A percentile compares a stretch with the other conserved stretches of the same genome.
These are phyloP conservation scores for Ennomos quercinarius DNA, from an alignment of 2,888 invertebrate genomes.

Conservation along the genomic window DNA sequence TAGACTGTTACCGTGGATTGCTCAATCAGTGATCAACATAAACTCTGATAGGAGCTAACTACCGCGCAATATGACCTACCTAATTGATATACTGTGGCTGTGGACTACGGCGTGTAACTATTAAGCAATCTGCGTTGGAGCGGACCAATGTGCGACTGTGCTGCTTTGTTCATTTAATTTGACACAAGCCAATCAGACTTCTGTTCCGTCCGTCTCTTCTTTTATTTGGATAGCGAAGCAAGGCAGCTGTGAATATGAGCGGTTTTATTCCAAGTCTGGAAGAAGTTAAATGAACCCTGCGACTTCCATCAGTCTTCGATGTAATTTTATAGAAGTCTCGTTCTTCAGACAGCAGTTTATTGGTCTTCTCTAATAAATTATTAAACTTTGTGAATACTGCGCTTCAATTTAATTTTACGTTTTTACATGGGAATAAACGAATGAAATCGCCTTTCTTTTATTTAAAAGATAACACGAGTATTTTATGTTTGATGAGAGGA, in stretches of 20 bases:
- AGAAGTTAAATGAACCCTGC: conserved; percentile 15
- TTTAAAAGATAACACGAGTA: no score
- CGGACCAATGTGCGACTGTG: conserved; percentile 52
- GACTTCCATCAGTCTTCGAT: conserved; percentile 13
- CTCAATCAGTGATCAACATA: conserved; percentile 68
- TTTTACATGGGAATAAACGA: background rate
- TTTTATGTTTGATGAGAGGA: no score
- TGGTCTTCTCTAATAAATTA: conserved; percentile 16
- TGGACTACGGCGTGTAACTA: conserved; percentile 37
- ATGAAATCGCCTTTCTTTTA: background rate
- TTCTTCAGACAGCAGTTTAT: conserved; percentile 12
- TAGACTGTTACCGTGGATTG: conserved; percentile 48
- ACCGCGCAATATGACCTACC: conserved; percentile 63
- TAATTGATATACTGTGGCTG: conserved; percentile 73
- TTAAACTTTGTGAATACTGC: conserved; percentile 10
- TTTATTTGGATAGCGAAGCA: conserved; percentile 30
- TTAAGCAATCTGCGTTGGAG: conserved; percentile 29
- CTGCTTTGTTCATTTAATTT: conserved; percentile 68
- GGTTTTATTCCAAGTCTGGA: conserved; percentile 18
- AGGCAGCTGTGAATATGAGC: conserved; percentile 19
- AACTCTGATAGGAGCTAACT: conserved; percentile 62
- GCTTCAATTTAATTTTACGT: conserved; percentile 14
- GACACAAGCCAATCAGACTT: conserved; percentile 56
- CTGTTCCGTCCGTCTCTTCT: conserved; percentile 29
- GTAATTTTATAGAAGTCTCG: conserved; percentile 19